These are phyloP conservation scores for Lineus longissimus DNA, from an alignment of 1,140 invertebrate genomes.

Conservation along the genomic window DNA sequence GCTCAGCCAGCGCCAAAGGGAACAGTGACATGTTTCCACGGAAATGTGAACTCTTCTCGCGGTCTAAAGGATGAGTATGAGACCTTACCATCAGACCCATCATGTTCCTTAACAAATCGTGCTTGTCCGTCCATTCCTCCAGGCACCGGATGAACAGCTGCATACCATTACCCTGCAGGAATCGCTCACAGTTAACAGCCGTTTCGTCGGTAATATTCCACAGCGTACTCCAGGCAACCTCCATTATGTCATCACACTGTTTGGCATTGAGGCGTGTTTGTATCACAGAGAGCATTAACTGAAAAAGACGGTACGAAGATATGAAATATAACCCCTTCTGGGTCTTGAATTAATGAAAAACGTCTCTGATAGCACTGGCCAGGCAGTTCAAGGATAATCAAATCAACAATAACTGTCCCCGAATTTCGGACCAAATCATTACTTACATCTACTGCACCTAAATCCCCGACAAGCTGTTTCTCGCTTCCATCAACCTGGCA, in stretches of 20 bases:
- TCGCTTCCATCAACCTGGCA: slow-evolving; percentile 92
- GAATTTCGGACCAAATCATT: neutral
- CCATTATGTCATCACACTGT: slow-evolving; percentile 89
- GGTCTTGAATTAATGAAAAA: neutral
- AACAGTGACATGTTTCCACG: too few relatives aligned
- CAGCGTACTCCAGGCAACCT: slow-evolving; percentile 97
- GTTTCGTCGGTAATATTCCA: slow-evolving; percentile 90
- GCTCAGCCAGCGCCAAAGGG: too few relatives aligned
- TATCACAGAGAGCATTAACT: slow-evolving; percentile 85
- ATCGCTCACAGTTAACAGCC: slow-evolving; percentile 83
- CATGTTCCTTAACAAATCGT: slow-evolving; percentile 89
- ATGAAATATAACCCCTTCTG: slow-evolving; percentile 3
- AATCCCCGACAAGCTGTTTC: slow-evolving; percentile 82
- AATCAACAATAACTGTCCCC: too few relatives aligned
- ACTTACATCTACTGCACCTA: slow-evolving; percentile 77
- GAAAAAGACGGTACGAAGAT: slow-evolving; percentile 51
- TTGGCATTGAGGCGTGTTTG: slow-evolving; percentile 67
- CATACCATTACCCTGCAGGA: slow-evolving; percentile 82
- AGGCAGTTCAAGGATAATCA: neutral
- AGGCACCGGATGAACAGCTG: slow-evolving; percentile 80
- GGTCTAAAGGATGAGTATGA: too few relatives aligned
- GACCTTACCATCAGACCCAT: slow-evolving; percentile 70
- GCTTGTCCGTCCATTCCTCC: slow-evolving; percentile 79
- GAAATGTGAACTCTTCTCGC: too few relatives aligned
- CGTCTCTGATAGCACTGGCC: neutral